Evolutionary conservation across 2,888 invertebrate genomes (phyloP), one percentile per base, ranked within the genome.

Genomic region (Ophion ellenae): DNA sequence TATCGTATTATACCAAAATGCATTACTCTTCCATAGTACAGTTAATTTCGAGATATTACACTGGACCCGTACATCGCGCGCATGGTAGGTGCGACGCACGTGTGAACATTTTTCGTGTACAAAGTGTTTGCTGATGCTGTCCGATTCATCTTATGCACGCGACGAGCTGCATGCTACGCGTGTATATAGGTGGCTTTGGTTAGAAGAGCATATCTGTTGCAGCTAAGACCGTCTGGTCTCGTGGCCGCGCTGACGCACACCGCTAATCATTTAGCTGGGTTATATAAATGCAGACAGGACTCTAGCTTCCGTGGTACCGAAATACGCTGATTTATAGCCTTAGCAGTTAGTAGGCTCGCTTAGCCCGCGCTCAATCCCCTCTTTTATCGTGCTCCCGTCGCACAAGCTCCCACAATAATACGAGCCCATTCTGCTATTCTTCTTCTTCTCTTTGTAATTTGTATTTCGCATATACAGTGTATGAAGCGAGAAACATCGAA

Each of bases 281-380:
- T 92, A 86, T 91, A 92, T 93, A 93, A 93, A 93, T 93, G 92
- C 87, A 84, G 81, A 45, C 73, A 80, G 77, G 83, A 71, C 82
- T 82, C 73, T 20, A 76, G 88, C 93, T 93, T 93, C 93, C 93
- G 93, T 85, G 91, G 90, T 92, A 93, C 93, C 90, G 89, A 93
- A 94, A 93, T 93, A 93, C 91, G 88, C 81, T 92, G 91, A 93
- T 93, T 93, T 92, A 93, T 91, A 90, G 87, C 81, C 87, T 61
- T 84, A 77, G 59, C 82, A 73, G 76, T 80, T 77, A 63, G 71
- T 74, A 47, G 32, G 47, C 79, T 84, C 83, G 63, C 67, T 76
- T 74, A 73, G 57, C 36, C 63, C 71, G 47, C 32, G 32, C 69
- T 59, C 78, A 64, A 36, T 17, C 47, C 28, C 17, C 63, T 64